Conservation (phyloP, 2,888 invertebrate genomes). For the Xylota segnis region DNA sequence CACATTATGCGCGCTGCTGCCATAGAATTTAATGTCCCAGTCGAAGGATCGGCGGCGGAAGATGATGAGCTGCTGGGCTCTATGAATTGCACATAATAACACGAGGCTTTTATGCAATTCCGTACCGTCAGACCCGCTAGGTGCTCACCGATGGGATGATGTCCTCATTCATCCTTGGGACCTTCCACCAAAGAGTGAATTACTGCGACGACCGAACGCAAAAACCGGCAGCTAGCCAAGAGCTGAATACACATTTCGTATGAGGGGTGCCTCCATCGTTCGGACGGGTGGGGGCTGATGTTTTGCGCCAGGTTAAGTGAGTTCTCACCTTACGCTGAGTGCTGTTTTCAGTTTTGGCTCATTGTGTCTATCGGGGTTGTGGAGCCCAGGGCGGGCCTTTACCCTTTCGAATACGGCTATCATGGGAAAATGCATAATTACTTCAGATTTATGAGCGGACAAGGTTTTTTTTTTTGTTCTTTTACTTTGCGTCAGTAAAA, state of each 20-base stretch:
- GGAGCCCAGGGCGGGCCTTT: background rate
- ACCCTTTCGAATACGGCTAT: constrained; percentile 46
- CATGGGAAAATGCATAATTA: constrained; percentile 63
- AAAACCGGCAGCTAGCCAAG: background rate
- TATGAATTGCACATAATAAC: constrained; percentile 66
- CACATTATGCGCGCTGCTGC: constrained; percentile 44
- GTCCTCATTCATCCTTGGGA: constrained; percentile 35
- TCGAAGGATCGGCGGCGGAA: constrained; percentile 39
- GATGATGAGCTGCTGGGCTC: constrained; percentile 65
- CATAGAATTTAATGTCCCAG: constrained; percentile 31
- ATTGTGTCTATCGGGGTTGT: constrained; percentile 42
- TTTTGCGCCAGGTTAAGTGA: constrained; percentile 63
- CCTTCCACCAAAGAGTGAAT: constrained; percentile 44
- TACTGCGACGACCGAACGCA: constrained; percentile 46
- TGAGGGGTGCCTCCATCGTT: background rate
- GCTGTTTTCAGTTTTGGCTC: constrained; percentile 55
- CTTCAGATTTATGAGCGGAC: constrained; percentile 62
- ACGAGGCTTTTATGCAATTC: constrained; percentile 64
- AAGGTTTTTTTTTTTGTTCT: too few species aligned
- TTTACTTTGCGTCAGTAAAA: constrained; percentile 29
- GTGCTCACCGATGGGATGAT: background rate
- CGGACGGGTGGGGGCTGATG: background rate
- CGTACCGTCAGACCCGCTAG: constrained; percentile 2
- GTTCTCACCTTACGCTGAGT: constrained; percentile 60
- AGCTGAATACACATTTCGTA: constrained; percentile 28